Evolutionary conservation across 2,113 vertebrate genomes (phyloP).

Genomic region (Ancistrus triradiatus): DNA sequence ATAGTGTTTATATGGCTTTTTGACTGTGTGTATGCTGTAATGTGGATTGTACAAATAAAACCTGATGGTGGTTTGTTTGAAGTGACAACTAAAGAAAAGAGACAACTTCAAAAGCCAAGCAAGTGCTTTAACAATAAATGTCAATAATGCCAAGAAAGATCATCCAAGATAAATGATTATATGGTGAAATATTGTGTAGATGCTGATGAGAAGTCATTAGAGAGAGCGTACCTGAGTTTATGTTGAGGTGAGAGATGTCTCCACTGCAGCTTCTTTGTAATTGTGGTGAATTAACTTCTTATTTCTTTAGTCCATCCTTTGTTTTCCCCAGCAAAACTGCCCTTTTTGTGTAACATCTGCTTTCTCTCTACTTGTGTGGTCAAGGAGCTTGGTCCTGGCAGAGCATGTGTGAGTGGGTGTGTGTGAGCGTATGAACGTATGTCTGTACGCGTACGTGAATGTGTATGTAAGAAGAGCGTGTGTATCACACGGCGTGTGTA

Average conservation of each 20-base stretch:
- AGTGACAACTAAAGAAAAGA: no score
- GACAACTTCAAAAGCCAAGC: no score
- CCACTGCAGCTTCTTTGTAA: background rate
- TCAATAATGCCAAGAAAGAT: no score
- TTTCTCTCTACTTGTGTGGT: conserved; percentile 12
- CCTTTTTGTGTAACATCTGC: conserved; percentile 5
- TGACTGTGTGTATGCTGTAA: no score
- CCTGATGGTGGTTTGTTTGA: no score
- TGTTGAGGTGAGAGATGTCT: background rate
- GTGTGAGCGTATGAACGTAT: conserved; percentile 10
- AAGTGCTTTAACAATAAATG: no score
- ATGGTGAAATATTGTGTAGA: no score
- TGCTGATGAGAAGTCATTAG: no score
- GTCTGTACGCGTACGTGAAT: background rate
- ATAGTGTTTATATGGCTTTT: no score
- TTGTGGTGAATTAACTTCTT: conserved; percentile 19
- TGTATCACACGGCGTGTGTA: conserved; percentile 10
- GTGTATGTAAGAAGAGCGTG: conserved; percentile 14
- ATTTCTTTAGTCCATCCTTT: conserved; percentile 20
- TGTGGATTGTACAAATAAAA: no score
- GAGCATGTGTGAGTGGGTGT: conserved; percentile 14
- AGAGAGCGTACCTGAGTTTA: conserved; percentile 33
- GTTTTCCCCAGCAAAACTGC: conserved; percentile 1
- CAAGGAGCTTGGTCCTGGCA: no score
- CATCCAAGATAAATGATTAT: no score